A percentile compares a stretch with the other conserved stretches of the same genome.
Evolutionary conservation across 2,113 vertebrate genomes (phyloP).

Genomic region (Poecile atricapillus): DNA sequence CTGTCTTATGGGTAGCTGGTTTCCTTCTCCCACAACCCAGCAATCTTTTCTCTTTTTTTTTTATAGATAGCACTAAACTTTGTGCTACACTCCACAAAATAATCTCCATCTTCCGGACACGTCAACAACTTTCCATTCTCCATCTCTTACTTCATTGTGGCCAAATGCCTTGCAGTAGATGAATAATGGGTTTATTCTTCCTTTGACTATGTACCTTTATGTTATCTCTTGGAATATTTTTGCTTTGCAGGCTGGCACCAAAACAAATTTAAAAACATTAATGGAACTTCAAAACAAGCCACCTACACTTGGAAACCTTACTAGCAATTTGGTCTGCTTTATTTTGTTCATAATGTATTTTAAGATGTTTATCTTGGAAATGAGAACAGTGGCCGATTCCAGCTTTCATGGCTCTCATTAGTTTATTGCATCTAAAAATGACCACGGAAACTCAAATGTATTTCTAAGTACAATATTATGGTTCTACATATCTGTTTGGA

Average conservation of each 20-base stretch:
- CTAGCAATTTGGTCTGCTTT: constrained; percentile 3
- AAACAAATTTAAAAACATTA: constrained; percentile 23
- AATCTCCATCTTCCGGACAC: background rate
- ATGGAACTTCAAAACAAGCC: constrained; percentile 43
- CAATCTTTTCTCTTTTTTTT: background rate
- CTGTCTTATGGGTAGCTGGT: background rate
- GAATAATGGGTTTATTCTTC: constrained; percentile 53
- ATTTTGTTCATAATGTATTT: constrained; percentile 48
- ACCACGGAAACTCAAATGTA: background rate
- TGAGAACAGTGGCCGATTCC: background rate
- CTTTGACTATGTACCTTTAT: constrained; percentile 1
- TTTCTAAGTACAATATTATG: constrained; percentile 35
- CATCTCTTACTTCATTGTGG: background rate
- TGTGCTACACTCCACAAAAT: background rate
- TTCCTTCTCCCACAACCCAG: background rate
- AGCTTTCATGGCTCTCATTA: constrained; percentile 12
- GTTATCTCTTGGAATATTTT: constrained; percentile 47
- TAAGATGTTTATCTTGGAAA: constrained; percentile 58
- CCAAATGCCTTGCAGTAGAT: background rate
- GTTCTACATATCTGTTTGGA: background rate
- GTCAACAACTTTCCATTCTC: constrained; percentile 15
- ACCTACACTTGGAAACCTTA: constrained; percentile 39
- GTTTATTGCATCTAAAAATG: constrained; percentile 48
- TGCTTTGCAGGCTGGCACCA: background rate
- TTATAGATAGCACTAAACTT: background rate